A percentile compares a stretch with the other conserved stretches of the same genome.
Evolutionary conservation across 2,797 vertebrate species (phyloP).

Genomic region (Sebastolobus altivelis): DNA sequence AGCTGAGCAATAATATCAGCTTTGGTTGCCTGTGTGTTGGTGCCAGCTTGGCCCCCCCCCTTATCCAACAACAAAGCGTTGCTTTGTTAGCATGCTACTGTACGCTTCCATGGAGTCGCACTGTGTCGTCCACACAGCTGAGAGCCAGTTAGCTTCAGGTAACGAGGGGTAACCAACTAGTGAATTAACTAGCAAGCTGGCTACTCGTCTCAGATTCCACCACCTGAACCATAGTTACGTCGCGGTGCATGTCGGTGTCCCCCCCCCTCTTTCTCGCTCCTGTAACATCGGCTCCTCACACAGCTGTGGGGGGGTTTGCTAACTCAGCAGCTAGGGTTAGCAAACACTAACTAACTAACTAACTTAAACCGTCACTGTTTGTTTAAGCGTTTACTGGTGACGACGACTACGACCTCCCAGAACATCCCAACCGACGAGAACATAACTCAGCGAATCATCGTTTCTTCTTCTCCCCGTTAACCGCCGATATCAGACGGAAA

Average conservation of each 20-base stretch:
- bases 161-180: not conserved
- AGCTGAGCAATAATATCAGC: conserved; percentile 77
- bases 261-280: not conserved
- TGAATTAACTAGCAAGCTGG: conserved; percentile 53
- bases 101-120: conserved; percentile 76
- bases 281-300: conserved; percentile 30
- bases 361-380: conserved; percentile 37
- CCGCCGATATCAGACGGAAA: conserved; percentile 3
- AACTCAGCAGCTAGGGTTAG: conserved; percentile 58
- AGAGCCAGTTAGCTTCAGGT: conserved; percentile 21
- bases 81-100: conserved; percentile 84
- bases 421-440: conserved; percentile 38
- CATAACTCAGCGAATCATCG: too few relatives aligned
- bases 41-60: conserved; percentile 69
- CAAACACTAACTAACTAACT: conserved; percentile 38
- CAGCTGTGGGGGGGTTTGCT: conserved; percentile 18
- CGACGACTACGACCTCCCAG: conserved; percentile 44
- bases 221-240: conserved; percentile 66
- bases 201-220: conserved; percentile 65
- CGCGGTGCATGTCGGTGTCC: conserved; percentile 63
- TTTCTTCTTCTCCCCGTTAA: too few relatives aligned
- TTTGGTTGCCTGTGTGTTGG: conserved; percentile 68
- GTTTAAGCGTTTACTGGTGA: conserved; percentile 35
- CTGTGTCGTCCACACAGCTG: conserved; percentile 71
- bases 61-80: conserved; percentile 83